phyloP scores from a whole-genome alignment of 2,113 vertebrate genomes.

The Ranitomeya imitator region DNA sequence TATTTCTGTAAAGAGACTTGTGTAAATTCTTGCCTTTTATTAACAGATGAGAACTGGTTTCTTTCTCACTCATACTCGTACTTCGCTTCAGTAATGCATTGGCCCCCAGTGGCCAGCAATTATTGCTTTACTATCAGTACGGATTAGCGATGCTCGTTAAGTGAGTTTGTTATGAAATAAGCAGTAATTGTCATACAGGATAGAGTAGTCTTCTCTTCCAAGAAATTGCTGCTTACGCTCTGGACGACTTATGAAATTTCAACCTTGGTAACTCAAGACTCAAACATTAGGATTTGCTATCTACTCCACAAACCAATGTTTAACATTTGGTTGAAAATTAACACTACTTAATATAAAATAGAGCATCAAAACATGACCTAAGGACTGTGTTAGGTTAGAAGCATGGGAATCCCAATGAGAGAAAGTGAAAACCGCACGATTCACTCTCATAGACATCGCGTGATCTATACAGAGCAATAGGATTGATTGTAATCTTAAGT shows the following conservation, averaged over 20 bases:
- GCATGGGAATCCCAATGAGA: too few species aligned
- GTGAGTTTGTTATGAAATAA: not conserved
- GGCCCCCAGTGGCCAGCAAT: too few species aligned
- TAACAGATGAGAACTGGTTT: not conserved
- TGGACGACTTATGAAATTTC: not conserved
- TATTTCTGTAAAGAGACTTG: too few species aligned
- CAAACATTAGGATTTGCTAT: not conserved
- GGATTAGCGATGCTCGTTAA: not conserved
- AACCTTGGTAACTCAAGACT: not conserved
- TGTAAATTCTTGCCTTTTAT: too few species aligned
- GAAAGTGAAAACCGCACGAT: not conserved
- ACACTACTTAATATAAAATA: slow-evolving; percentile 15
- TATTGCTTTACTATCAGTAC: not conserved
- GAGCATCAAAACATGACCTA: not conserved
- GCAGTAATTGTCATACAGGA: not conserved
- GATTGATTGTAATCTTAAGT: not conserved
- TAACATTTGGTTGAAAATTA: slow-evolving; percentile 39
- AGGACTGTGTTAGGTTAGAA: not conserved
- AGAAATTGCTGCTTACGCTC: not conserved
- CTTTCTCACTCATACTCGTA: not conserved
- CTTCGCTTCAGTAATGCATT: too few species aligned
- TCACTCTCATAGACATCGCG: not conserved
- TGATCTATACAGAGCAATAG: not conserved
- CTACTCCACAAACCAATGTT: slow-evolving; percentile 4
- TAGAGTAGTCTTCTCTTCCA: not conserved